phyloP scores from a whole-genome alignment of 2,888 invertebrate genomes.

The Mellilla xanthometata region DNA sequence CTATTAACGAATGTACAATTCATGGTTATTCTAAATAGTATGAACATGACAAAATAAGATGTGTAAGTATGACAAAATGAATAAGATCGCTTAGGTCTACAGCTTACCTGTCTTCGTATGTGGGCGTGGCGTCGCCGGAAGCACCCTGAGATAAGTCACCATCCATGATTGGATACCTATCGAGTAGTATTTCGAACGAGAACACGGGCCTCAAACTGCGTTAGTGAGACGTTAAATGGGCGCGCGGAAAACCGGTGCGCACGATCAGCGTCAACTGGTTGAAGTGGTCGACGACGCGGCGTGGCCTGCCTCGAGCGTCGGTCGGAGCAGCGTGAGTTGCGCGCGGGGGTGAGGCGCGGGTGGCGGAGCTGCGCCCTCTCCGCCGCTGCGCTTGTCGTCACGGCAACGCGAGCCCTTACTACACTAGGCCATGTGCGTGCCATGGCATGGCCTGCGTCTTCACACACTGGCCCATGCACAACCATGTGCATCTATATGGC shows the following conservation, averaged over 20 bases:
- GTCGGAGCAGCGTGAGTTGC: too few species aligned
- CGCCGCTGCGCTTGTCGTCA: not conserved
- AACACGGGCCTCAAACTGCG: constrained; percentile 39
- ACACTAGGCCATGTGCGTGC: too few species aligned
- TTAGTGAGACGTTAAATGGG: constrained; percentile 42
- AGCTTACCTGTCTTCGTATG: constrained; percentile 71
- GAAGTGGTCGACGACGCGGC: constrained; percentile 34
- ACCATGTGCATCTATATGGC: too few species aligned
- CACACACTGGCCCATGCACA: constrained; percentile 12
- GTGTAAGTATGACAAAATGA: not conserved
- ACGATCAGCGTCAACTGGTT: constrained; percentile 48
- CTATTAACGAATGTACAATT: too few species aligned
- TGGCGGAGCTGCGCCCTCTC: constrained; percentile 18
- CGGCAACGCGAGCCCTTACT: too few species aligned
- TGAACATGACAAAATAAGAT: not conserved
- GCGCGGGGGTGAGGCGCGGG: constrained; percentile 22
- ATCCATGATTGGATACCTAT: constrained; percentile 50
- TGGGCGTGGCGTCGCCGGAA: constrained; percentile 65
- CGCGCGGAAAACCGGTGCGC: constrained; percentile 56
- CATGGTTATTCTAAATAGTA: too few species aligned
- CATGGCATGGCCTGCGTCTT: constrained; percentile 5
- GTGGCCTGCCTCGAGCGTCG: constrained; percentile 23
- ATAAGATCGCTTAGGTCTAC: not conserved
- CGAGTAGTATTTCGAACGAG: constrained; percentile 31
- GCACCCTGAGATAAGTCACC: constrained; percentile 63